These are phyloP conservation scores for Stenolophus ochropezus DNA, from an alignment of 2,888 invertebrate species.

Conservation along the genomic window DNA sequence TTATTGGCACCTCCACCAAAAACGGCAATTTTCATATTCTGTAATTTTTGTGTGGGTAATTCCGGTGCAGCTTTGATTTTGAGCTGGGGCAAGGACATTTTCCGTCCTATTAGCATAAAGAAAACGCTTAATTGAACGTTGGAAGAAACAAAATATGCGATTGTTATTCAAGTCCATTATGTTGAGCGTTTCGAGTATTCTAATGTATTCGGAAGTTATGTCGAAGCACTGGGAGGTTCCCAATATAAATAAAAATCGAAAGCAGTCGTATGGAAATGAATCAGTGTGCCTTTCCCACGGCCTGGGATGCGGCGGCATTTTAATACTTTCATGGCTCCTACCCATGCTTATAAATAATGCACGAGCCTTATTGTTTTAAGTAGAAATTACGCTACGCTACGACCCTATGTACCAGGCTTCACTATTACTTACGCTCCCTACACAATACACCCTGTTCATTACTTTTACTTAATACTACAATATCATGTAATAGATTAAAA, in stretches of 20 bases:
- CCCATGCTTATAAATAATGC: slow-evolving; percentile 51
- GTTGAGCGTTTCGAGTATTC: slow-evolving; percentile 64
- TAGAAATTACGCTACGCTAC: slow-evolving; percentile 38
- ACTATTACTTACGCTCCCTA: not conserved
- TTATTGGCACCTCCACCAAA: too few species aligned
- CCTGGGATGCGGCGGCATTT: slow-evolving; percentile 50
- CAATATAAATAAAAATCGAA: slow-evolving; percentile 68
- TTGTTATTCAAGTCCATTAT: slow-evolving; percentile 69
- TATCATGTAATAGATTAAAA: too few species aligned
- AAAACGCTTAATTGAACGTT: slow-evolving; percentile 69
- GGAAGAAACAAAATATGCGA: slow-evolving; percentile 68
- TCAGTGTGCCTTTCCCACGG: slow-evolving; percentile 60
- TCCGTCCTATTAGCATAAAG: slow-evolving; percentile 62
- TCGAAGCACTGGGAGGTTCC: slow-evolving; percentile 64
- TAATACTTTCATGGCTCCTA: slow-evolving; percentile 53
- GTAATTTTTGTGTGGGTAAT: not conserved
- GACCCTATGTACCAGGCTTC: not conserved
- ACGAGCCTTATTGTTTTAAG: slow-evolving; percentile 47
- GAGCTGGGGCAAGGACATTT: not conserved
- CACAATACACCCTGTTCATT: not conserved
- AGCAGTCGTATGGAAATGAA: slow-evolving; percentile 66
- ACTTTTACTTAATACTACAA: too few species aligned
- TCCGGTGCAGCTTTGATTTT: not conserved
- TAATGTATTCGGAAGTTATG: slow-evolving; percentile 68
- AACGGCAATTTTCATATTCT: too few species aligned